Conservation (phyloP, 2,113 vertebrate species). For the Phainopepla nitens region DNA sequence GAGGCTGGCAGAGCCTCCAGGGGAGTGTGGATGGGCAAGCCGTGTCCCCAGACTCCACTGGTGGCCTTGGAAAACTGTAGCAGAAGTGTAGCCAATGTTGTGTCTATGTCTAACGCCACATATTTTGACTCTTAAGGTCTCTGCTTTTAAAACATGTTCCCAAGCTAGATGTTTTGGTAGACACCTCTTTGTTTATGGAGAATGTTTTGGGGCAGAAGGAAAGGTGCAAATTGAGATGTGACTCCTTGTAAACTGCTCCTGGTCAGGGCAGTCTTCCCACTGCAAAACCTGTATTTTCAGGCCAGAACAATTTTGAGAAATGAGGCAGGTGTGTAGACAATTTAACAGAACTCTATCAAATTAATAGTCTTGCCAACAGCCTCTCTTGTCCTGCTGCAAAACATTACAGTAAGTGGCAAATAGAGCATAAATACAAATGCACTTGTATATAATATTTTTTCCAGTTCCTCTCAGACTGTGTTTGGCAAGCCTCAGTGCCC, state of each 20-base stretch:
- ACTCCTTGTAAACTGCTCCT: neutral
- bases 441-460: neutral
- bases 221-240: neutral
- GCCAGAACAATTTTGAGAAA: neutral
- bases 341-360: neutral
- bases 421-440: neutral
- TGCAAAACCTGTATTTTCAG: neutral
- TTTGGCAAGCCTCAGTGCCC: neutral
- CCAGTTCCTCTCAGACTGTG: neutral
- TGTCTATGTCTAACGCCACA: neutral
- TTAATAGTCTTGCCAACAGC: neutral
- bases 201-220: neutral
- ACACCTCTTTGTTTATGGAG: neutral
- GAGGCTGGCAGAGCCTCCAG: neutral
- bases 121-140: constrained; percentile 22
- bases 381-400: neutral
- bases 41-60: neutral
- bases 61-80: neutral
- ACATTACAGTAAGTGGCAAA: neutral
- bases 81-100: neutral
- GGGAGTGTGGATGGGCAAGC: neutral
- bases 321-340: neutral
- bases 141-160: neutral
- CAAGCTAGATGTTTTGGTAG: neutral
- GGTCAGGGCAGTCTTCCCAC: neutral